A percentile compares a stretch with the other conserved stretches of the same genome.
Evolutionary conservation across 1,140 invertebrate species (phyloP).

Genomic region (Rhopalosiphum maidis): DNA sequence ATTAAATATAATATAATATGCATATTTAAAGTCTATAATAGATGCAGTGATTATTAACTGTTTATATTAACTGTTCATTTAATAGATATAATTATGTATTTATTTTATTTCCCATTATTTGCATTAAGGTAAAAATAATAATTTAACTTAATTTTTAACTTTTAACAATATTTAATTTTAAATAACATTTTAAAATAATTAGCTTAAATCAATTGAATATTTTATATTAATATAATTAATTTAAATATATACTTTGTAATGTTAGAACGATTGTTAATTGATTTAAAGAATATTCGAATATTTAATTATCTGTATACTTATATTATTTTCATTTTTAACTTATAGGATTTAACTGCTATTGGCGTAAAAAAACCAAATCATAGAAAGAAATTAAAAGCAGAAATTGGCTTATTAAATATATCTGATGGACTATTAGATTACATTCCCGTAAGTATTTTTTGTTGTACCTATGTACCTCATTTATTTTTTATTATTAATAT

Average conservation of each 20-base stretch:
- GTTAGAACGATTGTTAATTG: background rate
- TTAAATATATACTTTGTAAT: no score
- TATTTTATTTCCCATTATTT: background rate
- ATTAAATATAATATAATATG: background rate
- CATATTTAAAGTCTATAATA: no score
- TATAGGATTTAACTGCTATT: slow-evolving; percentile 74
- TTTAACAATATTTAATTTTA: background rate
- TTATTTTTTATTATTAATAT: slow-evolving; percentile 31
- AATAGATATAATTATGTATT: background rate
- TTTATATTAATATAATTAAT: no score
- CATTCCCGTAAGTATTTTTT: slow-evolving; percentile 76
- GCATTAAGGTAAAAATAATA: background rate
- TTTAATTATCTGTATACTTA: background rate
- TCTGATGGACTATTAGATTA: slow-evolving; percentile 92
- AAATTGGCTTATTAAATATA: slow-evolving; percentile 94
- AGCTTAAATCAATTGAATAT: background rate
- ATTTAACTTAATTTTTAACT: background rate
- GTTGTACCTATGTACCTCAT: background rate
- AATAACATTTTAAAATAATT: background rate
- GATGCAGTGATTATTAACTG: no score
- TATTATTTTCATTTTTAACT: background rate
- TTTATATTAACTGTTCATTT: no score
- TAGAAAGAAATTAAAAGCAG: slow-evolving; percentile 92
- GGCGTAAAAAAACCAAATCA: slow-evolving; percentile 97
- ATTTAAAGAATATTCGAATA: background rate